Evolutionary conservation across 2,888 invertebrate genomes (phyloP).

Genomic region (Mallateleia sp.): DNA sequence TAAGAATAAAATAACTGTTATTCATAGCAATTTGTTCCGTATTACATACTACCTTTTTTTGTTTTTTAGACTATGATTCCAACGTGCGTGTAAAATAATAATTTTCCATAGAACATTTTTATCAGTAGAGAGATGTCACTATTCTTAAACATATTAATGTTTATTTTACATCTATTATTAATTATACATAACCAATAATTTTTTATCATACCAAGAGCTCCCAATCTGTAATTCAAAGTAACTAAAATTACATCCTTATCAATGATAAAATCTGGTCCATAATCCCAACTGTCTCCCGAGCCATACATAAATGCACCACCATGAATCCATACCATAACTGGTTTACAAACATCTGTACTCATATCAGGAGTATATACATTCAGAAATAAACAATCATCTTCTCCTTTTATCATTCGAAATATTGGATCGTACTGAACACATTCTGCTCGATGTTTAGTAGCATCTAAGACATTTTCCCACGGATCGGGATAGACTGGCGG

Average conservation of each 20-base stretch:
- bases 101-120: no score
- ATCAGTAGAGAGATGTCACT: no score
- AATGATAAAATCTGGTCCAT: constrained; percentile 81
- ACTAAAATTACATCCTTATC: constrained; percentile 78
- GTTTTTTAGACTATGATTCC: no score
- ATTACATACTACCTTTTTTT: no score
- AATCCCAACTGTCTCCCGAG: constrained; percentile 69
- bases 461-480: constrained; percentile 40
- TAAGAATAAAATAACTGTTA: no score
- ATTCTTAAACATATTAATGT: no score
- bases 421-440: constrained; percentile 52
- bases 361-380: constrained; percentile 58
- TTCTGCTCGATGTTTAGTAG: constrained; percentile 27
- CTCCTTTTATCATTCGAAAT: constrained; percentile 43
- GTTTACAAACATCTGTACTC: constrained; percentile 9
- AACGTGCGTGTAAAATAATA: no score
- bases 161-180: no score
- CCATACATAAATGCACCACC: constrained; percentile 62
- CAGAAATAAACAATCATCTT: constrained; percentile 53
- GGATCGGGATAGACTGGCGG: constrained; percentile 44
- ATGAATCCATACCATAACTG: constrained; percentile 65
- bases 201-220: constrained; percentile 74
- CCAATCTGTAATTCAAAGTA: constrained; percentile 80
- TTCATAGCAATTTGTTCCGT: no score
- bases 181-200: neutral